Evolutionary conservation across 2,113 vertebrate genomes (phyloP).

Genomic region (Ochotona curzoniae): DNA sequence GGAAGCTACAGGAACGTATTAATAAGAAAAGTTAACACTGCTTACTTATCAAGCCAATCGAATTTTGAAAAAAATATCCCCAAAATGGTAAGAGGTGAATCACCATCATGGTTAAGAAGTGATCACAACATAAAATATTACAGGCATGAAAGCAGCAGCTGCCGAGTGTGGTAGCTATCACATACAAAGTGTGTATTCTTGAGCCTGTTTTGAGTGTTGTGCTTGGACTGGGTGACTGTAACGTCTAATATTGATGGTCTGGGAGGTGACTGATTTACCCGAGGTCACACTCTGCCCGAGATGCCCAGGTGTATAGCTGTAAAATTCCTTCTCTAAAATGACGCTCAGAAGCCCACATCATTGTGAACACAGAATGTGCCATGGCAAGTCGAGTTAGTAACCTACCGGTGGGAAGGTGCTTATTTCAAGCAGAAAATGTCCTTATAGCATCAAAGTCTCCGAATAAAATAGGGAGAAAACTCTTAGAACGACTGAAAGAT

Average conservation of each 20-base stretch:
- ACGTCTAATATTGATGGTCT: not conserved
- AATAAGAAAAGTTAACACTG: not conserved
- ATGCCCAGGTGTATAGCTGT: not conserved
- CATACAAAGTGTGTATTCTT: too few species aligned
- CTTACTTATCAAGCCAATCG: not conserved
- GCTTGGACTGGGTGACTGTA: not conserved
- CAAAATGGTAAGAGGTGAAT: not conserved
- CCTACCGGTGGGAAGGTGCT: constrained; percentile 33
- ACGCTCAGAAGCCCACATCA: not conserved
- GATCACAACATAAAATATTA: not conserved
- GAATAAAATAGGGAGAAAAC: constrained; percentile 60
- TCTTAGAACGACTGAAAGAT: constrained; percentile 60
- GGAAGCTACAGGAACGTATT: not conserved
- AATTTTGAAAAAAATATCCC: not conserved
- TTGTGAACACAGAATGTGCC: not conserved
- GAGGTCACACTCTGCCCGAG: not conserved
- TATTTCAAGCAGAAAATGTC: constrained; percentile 73
- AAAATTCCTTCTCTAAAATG: not conserved
- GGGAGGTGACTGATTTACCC: not conserved
- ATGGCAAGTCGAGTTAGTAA: constrained; percentile 40
- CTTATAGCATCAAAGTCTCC: constrained; percentile 64
- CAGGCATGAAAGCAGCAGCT: not conserved
- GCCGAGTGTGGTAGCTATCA: not conserved
- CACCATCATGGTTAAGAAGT: not conserved
- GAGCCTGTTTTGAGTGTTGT: not conserved